Base-by-base conservation (phyloP, 2,888 invertebrate species). In the Diplazon laetatorius region DNA sequence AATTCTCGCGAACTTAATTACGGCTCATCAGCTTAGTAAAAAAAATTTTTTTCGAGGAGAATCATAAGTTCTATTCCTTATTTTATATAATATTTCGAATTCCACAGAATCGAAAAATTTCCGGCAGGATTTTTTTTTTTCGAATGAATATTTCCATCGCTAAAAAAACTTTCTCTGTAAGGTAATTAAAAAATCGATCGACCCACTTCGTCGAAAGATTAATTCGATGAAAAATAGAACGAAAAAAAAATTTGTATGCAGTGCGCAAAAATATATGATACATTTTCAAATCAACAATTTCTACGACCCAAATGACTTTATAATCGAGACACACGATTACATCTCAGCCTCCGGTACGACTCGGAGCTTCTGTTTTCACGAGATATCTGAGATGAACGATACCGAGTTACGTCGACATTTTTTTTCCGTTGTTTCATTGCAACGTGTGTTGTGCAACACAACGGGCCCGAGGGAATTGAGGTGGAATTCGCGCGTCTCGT, bases 401-500 rank as follows among this genome's bases (percentile, higher is more conserved):
- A n/a, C n/a, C 16, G 25, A 66, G 52, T 22, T 66, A 66, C 50
- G 65, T n/a, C 20, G 65, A 50, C 50, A 66, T 52, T 66, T 66
- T 66, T n/a, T n/a, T n/a, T n/a, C n/a, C 50, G 55, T 66, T 10
- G 39, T 16, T 66, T 22, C 14, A 66, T 52, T 66, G 50, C 37
- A 66, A 37, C 50, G 65, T 22, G 1, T 14, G 20, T 35, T 9
- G 30, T 30, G 22, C 1, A 20, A 14, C n/a, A 25, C 55, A 35
- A 55, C 30, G 30, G n/a, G 55, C 55, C 30, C 55, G 55, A 35
- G 48, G 48, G 65, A 50, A 50, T 14, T 18, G 30, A 35, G 71
- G 62, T 46, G 63, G 71, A 55, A 72, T 72, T 63, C 44, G 63
- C 52, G 44, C 57, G 57, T 70, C 60, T 16, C 60, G 68, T 20